Evolutionary conservation across 2,113 vertebrate species (phyloP).

Genomic region (Ceyx melanurus): DNA sequence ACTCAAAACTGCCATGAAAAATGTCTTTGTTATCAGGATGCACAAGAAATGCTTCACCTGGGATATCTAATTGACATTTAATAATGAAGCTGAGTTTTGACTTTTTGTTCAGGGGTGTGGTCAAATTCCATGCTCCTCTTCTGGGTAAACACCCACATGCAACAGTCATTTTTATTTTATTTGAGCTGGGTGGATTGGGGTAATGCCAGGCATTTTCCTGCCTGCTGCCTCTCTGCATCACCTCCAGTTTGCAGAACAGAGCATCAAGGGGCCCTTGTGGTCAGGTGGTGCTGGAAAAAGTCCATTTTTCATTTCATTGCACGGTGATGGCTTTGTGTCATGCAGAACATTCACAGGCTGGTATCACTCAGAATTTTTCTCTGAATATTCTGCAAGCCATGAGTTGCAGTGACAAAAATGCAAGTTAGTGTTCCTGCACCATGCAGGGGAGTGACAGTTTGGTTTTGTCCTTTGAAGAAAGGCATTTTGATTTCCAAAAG

Average conservation of each 20-base stretch:
- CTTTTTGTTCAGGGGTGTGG: not conserved
- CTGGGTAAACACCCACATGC: not conserved
- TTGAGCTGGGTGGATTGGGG: not conserved
- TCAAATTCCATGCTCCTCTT: not conserved
- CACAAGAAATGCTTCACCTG: not conserved
- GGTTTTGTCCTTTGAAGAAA: not conserved
- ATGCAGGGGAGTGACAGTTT: rapidly evolving
- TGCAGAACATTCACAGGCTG: not conserved
- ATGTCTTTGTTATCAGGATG: not conserved
- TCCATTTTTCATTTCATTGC: not conserved
- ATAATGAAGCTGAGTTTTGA: not conserved
- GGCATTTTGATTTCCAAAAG: not conserved
- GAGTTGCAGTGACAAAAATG: not conserved
- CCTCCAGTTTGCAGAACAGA: not conserved
- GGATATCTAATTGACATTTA: not conserved
- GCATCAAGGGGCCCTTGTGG: not conserved
- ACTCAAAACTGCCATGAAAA: not conserved
- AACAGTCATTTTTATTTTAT: not conserved
- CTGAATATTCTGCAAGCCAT: not conserved
- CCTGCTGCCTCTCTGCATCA: not conserved
- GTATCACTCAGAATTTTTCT: not conserved
- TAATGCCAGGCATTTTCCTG: not conserved
- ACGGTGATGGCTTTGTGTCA: not conserved
- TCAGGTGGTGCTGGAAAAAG: not conserved
- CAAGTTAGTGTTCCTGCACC: not conserved